A percentile compares a stretch with the other conserved stretches of the same genome.
Evolutionary conservation across 2,888 invertebrate genomes (phyloP).

Genomic region (Rhagophthalmus giganteus): DNA sequence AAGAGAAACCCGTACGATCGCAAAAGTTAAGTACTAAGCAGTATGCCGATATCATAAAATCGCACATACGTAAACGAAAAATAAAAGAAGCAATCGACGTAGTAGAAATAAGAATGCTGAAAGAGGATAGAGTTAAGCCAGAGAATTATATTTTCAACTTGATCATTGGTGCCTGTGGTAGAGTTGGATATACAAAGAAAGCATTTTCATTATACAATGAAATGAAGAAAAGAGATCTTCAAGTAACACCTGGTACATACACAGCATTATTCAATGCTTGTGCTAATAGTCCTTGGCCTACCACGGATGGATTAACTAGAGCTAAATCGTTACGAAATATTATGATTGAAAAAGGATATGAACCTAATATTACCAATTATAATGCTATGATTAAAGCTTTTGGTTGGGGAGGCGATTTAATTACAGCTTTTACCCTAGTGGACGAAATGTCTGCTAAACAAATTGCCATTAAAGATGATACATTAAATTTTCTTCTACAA

Average conservation of each 20-base stretch:
- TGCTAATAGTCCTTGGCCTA: slow-evolving; percentile 72
- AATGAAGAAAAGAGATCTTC: slow-evolving; percentile 76
- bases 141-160: slow-evolving; percentile 78
- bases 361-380: slow-evolving; percentile 76
- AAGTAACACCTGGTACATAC: slow-evolving; percentile 70
- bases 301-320: slow-evolving; percentile 67
- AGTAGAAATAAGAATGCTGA: slow-evolving; percentile 74
- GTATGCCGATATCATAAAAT: slow-evolving; percentile 74
- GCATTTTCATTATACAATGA: slow-evolving; percentile 81
- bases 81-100: slow-evolving; percentile 78
- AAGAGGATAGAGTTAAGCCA: slow-evolving; percentile 78
- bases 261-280: slow-evolving; percentile 89
- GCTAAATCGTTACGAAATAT: slow-evolving; percentile 67
- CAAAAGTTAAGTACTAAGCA: slow-evolving; percentile 64
- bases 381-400: slow-evolving; percentile 92
- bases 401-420: slow-evolving; percentile 77
- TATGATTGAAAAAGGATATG: slow-evolving; percentile 69
- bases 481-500: slow-evolving; percentile 79
- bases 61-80: slow-evolving; percentile 64
- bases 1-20: slow-evolving; percentile 55
- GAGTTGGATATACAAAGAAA: slow-evolving; percentile 82
- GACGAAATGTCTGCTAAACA: slow-evolving; percentile 79
- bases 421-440: slow-evolving; percentile 76
- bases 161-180: slow-evolving; percentile 81
- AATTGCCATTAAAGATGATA: slow-evolving; percentile 65